Evolutionary conservation across 2,797 vertebrate genomes (phyloP), one percentile per base, ranked within the genome.

Genomic region (Peromyscus aztecus): DNA sequence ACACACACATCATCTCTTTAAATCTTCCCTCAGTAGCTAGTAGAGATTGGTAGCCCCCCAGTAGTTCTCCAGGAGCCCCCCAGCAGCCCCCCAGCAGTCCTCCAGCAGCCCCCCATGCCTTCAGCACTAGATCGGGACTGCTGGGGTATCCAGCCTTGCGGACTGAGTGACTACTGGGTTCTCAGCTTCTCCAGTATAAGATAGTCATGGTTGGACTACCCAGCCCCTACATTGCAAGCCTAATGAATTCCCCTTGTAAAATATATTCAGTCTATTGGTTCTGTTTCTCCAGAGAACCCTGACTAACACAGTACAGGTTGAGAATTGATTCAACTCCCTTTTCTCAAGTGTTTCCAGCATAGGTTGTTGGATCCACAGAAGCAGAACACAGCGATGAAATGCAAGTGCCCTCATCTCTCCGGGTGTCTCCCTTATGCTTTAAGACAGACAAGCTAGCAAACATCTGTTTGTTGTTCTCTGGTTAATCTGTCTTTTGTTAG

Each of bases 391-490:
- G 86, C 73, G 9, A 67, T 37, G 43, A 80, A n/a, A 23, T 14
- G 11, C 21, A 31, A 29, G 63, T 10, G n/a, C 40, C 37, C 61
- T 84, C 52, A 85, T 61, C 55, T 91, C 14, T 76, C 40, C 37
- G 65, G 9, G 34, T 89, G 73, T 81, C 59, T 73, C 55, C 55
- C 61, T 27, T 85, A n/a, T 43, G 43, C 65, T 40, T 61, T 63
- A 83, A 46, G 37, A n/a, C 61, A 75, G 8, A 67, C 59, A 49
- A 57, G 23, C 73, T 81, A 80, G 81, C 76, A 69, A 93, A 89
- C 49, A 91, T 67, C 75, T 87, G 37, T 63, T 76, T 92, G 31
- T 90, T 52, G 94, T 84, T 55, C 78, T 95, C 29, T 81, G 93
- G 19, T 67, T 89, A 67, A 78, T 84, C 46, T 91, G 57, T 46